These are phyloP conservation scores for Morelia viridis DNA, from an alignment of 2,797 vertebrate species.

Conservation along the genomic window DNA sequence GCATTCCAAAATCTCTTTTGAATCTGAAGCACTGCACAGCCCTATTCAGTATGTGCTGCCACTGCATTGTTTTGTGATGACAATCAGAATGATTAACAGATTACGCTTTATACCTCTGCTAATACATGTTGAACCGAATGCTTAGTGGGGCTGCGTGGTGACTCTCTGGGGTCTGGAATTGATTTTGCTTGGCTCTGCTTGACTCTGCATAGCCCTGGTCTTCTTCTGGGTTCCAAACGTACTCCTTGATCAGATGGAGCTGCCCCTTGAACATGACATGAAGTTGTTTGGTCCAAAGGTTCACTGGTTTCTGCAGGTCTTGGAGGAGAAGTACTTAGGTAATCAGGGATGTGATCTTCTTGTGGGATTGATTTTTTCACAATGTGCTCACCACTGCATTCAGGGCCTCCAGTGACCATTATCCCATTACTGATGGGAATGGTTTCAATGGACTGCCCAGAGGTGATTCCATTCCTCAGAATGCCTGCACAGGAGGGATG, in stretches of 20 bases:
- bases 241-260: neutral
- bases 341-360: neutral
- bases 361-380: neutral
- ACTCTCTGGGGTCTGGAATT: neutral
- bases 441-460: neutral
- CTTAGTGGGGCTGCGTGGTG: neutral
- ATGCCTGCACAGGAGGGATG: neutral
- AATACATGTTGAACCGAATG: conserved; percentile 12
- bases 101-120: conserved; percentile 11
- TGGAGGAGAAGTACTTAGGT: neutral
- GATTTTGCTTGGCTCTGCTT: neutral
- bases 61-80: neutral
- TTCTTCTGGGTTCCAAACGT: neutral
- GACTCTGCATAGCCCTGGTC: neutral
- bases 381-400: neutral
- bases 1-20: neutral
- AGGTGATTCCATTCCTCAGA: neutral
- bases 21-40: neutral
- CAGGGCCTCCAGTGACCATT: neutral
- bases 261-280: neutral
- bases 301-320: neutral
- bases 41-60: neutral
- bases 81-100: neutral
- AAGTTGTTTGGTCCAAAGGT: neutral
- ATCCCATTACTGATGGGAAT: neutral